Conservation (phyloP, 2,113 vertebrate species). For the Pygoscelis adeliae region DNA sequence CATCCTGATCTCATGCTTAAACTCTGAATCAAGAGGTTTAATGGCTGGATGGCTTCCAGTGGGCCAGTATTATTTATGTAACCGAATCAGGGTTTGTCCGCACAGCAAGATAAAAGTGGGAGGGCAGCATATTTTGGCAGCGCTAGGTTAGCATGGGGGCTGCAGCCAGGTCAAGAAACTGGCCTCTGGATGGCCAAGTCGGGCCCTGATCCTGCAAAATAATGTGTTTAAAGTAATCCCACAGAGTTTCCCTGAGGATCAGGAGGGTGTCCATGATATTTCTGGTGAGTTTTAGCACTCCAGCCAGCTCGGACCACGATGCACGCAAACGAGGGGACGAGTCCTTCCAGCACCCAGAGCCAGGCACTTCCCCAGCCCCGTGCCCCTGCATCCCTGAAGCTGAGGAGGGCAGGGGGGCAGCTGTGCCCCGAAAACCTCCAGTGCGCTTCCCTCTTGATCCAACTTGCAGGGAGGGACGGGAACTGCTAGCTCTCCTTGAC, state of each 20-base stretch:
- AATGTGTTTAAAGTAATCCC: background rate
- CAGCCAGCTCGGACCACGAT: background rate
- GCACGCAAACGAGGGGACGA: accelerated
- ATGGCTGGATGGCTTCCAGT: slow-evolving; percentile 20
- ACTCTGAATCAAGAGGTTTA: slow-evolving; percentile 31
- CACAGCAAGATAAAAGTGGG: background rate
- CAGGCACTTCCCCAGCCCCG: background rate
- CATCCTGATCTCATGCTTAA: slow-evolving; percentile 39
- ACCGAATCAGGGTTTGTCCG: background rate
- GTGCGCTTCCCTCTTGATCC: background rate
- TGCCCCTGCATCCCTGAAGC: accelerated
- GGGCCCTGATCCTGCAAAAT: background rate
- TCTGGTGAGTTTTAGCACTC: background rate
- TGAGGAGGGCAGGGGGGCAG: accelerated
- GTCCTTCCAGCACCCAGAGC: background rate
- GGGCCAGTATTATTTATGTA: background rate
- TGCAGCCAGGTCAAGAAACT: background rate
- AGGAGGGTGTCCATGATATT: background rate
- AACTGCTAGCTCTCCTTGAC: background rate
- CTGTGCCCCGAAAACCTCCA: accelerated
- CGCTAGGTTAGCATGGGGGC: background rate
- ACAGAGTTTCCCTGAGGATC: background rate
- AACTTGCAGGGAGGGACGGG: background rate
- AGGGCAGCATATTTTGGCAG: background rate
- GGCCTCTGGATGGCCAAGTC: too few species aligned